Percentiles rank a stretch among this genome's conserved stretches.
Evolutionary conservation across 1,140 invertebrate species (phyloP).

Genomic region (Macrostomum lignano): DNA sequence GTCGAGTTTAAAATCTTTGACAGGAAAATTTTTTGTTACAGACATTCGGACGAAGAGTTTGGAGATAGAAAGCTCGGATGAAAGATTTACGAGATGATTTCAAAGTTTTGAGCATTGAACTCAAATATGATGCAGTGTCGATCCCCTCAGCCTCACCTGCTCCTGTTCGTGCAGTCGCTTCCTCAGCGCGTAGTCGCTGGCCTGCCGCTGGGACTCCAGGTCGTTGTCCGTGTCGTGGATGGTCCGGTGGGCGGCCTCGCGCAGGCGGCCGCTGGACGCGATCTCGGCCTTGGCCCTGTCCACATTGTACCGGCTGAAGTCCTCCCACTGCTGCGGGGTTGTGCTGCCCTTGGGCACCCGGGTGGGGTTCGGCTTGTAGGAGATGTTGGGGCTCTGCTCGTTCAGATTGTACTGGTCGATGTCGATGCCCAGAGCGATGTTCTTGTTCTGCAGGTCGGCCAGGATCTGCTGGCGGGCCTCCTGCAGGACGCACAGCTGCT

Average conservation of each 20-base stretch:
- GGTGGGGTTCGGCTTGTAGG: conserved; percentile 45
- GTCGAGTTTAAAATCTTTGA: too few species aligned
- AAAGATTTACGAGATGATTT: too few species aligned
- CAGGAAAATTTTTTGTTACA: too few species aligned
- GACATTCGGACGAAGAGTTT: too few species aligned
- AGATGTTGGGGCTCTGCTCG: conserved; percentile 43
- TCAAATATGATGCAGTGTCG: too few species aligned
- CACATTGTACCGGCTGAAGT: conserved; percentile 43
- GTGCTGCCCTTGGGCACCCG: conserved; percentile 37
- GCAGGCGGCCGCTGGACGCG: conserved; percentile 38
- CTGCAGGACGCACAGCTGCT: conserved; percentile 48
- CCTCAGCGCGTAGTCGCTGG: conserved; percentile 45
- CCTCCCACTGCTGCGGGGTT: conserved; percentile 50
- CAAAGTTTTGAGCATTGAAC: too few species aligned
- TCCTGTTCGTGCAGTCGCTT: conserved; percentile 51
- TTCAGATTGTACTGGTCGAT: conserved; percentile 37
- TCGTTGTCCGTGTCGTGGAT: conserved; percentile 44
- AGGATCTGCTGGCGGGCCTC: conserved; percentile 43
- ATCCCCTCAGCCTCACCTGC: too few species aligned
- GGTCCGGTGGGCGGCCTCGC: conserved; percentile 41
- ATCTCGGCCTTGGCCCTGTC: conserved; percentile 44
- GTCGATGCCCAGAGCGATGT: conserved; percentile 42
- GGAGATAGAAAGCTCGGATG: too few species aligned
- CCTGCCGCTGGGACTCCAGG: conserved; percentile 39
- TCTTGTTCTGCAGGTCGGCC: conserved; percentile 47